phyloP scores from a whole-genome alignment of 2,113 vertebrate species.

The Nymphicus hollandicus region DNA sequence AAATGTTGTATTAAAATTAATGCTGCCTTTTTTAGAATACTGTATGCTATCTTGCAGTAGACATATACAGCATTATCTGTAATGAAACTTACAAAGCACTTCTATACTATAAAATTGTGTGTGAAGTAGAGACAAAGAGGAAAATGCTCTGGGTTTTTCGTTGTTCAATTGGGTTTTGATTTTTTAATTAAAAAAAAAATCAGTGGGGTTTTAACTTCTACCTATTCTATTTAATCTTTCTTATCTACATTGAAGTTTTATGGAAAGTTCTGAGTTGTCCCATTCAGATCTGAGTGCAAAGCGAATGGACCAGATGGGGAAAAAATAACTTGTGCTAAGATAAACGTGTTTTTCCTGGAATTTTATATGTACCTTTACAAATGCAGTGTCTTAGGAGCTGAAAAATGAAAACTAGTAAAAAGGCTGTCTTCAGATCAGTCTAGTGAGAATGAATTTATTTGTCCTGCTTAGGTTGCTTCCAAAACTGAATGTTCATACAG shows the following conservation, averaged over 20 bases:
- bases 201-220: background rate
- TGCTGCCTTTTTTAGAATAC: background rate
- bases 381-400: background rate
- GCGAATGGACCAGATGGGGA: background rate
- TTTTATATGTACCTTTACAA: background rate
- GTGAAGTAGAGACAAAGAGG: background rate
- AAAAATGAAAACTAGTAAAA: background rate
- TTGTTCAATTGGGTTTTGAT: background rate
- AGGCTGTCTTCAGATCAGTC: background rate
- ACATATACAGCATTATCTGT: background rate
- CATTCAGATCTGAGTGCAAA: background rate
- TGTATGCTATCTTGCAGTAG: background rate
- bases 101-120: background rate
- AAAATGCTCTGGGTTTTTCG: background rate
- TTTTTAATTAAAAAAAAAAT: background rate
- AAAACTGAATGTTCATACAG: background rate
- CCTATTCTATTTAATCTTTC: background rate
- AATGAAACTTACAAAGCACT: background rate
- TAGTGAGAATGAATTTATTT: background rate
- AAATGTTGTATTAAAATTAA: background rate
- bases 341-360: background rate
- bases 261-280: background rate
- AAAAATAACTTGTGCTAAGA: background rate
- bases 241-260: background rate
- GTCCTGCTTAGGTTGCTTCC: background rate